A percentile compares a stretch with the other conserved stretches of the same genome.
Conservation (phyloP, 2,113 vertebrate species). For the Stercorarius parasiticus region DNA sequence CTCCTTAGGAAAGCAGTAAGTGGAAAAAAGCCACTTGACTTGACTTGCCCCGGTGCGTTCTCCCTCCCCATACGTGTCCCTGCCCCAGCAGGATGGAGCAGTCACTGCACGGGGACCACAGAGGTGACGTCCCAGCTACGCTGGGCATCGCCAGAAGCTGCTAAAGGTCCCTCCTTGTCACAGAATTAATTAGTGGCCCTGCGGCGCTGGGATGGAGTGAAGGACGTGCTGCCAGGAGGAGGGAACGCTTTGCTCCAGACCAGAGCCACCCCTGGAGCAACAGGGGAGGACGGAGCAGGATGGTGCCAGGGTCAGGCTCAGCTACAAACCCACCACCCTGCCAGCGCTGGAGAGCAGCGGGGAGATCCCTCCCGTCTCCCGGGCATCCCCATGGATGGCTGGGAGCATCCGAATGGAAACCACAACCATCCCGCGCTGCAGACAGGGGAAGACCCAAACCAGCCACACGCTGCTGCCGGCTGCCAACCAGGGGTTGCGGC, state of each 20-base stretch:
- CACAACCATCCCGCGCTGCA: not conserved
- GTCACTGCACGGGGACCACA: accelerated
- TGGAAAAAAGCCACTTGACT: not conserved
- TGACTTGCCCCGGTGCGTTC: accelerated
- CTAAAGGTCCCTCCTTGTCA: not conserved
- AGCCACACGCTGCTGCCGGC: not conserved
- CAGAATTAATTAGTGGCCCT: not conserved
- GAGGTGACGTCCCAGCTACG: not conserved
- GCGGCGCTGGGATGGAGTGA: not conserved
- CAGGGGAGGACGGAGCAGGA: not conserved
- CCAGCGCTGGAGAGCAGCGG: accelerated
- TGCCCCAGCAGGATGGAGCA: not conserved
- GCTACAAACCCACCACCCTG: not conserved
- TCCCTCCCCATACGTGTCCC: accelerated
- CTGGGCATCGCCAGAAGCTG: not conserved
- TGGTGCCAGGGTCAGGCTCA: not conserved
- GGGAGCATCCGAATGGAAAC: not conserved
- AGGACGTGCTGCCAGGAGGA: not conserved
- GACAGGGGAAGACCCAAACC: not conserved
- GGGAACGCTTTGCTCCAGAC: not conserved
- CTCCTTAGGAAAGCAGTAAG: not conserved
- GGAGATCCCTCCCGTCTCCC: not conserved
- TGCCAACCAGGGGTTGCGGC: not conserved
- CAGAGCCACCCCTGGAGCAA: not conserved
- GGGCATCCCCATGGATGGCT: accelerated